Conservation (phyloP, 2,797 vertebrate species). For the Phrynocephalus guinanensis region DNA sequence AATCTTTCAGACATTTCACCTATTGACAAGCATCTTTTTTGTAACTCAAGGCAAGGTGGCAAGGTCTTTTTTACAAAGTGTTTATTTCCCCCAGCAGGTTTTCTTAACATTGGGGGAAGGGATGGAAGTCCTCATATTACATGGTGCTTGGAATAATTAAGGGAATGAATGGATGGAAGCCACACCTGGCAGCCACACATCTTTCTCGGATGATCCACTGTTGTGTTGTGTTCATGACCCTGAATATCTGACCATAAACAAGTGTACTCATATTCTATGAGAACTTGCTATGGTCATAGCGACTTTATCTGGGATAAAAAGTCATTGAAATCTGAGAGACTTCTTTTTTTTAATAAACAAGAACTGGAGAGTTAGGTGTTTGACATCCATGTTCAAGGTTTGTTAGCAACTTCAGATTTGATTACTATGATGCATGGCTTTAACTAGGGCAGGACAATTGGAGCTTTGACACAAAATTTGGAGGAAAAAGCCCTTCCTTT, state of each 20-base stretch:
- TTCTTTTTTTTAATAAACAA: background rate
- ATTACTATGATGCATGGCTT: background rate
- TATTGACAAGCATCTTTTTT: background rate
- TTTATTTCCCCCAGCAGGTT: constrained; percentile 32
- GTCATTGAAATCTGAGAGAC: background rate
- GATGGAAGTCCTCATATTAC: background rate
- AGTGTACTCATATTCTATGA: background rate
- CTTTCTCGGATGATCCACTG: background rate
- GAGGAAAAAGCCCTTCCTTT: too few relatives aligned
- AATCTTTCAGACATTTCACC: constrained; percentile 33
- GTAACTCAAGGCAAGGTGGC: background rate
- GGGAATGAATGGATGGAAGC: too few relatives aligned
- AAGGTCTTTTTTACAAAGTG: background rate
- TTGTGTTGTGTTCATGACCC: background rate
- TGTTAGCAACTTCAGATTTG: background rate
- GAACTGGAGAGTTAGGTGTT: background rate
- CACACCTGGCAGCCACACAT: background rate
- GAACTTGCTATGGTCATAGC: background rate
- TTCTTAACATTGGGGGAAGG: constrained; percentile 10
- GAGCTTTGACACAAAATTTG: too few relatives aligned
- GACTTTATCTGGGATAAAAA: background rate
- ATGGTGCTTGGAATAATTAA: background rate
- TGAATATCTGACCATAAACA: background rate
- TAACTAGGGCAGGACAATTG: too few relatives aligned
- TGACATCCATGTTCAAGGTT: background rate